Conservation (phyloP, 2,113 vertebrate species). For the Scomber scombrus region DNA sequence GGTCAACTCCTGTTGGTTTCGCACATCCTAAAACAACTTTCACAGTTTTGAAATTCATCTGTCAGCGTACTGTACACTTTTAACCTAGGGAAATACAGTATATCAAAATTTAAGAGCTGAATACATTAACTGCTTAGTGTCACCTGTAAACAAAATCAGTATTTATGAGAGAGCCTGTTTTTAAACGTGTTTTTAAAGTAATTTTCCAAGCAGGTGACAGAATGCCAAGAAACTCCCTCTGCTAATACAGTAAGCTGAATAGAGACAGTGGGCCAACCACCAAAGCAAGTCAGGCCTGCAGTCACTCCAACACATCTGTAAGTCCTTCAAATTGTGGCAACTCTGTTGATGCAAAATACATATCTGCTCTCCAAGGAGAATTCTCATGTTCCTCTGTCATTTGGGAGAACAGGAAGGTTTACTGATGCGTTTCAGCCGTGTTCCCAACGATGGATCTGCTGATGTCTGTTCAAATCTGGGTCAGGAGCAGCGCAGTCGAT, state of each 20-base stretch:
- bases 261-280: conserved; percentile 35
- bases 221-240: conserved; percentile 51
- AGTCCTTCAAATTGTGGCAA: conserved; percentile 60
- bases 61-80: conserved; percentile 15
- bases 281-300: conserved; percentile 42
- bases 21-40: conserved; percentile 31
- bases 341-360: conserved; percentile 71
- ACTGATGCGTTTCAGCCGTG: conserved; percentile 46
- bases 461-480: conserved; percentile 53
- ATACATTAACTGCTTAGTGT: neutral
- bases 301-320: conserved; percentile 73
- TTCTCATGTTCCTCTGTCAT: conserved; percentile 69
- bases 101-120: neutral
- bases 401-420: conserved; percentile 52
- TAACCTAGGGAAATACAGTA: neutral
- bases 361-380: conserved; percentile 58
- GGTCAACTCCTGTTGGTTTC: conserved; percentile 24
- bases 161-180: conserved; percentile 20
- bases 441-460: conserved; percentile 43
- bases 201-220: conserved; percentile 51
- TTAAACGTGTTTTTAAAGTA: conserved; percentile 47
- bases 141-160: conserved; percentile 48
- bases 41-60: neutral
- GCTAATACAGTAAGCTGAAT: conserved; percentile 29
- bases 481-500: conserved; percentile 32